Conservation (phyloP, 2,888 invertebrate genomes). For the Melinopterus prodromus region DNA sequence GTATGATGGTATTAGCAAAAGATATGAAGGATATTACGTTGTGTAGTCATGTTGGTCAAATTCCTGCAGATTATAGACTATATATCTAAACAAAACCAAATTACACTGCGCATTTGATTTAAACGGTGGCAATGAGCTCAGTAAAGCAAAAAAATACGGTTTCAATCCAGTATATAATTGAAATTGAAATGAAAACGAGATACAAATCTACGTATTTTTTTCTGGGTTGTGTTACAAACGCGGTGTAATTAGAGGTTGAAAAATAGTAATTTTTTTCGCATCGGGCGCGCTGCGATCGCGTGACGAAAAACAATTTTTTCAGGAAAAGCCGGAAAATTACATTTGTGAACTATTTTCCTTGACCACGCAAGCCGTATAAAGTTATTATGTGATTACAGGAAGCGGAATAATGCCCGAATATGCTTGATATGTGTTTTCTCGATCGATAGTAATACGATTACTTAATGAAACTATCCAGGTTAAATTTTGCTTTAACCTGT, state of each 20-base stretch:
- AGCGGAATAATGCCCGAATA: not conserved
- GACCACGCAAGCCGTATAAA: not conserved
- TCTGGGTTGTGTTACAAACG: not conserved
- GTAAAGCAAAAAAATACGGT: too few species aligned
- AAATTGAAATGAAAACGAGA: not conserved
- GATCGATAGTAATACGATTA: not conserved
- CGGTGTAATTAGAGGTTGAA: not conserved
- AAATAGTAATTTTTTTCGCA: not conserved
- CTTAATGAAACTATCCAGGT: not conserved
- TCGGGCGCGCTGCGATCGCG: not conserved
- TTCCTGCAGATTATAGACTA: too few species aligned
- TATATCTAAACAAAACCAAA: too few species aligned
- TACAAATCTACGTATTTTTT: not conserved
- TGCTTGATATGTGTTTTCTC: not conserved
- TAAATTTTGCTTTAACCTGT: too few species aligned
- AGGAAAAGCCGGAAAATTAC: not conserved
- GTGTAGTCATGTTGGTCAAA: too few species aligned
- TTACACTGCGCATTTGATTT: too few species aligned
- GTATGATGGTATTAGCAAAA: too few species aligned
- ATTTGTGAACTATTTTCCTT: not conserved
- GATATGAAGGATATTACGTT: too few species aligned
- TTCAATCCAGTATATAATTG: not conserved
- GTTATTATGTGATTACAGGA: not conserved
- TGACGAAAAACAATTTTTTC: not conserved
- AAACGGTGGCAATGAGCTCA: too few species aligned